Conservation (phyloP, 2,797 vertebrate genomes). For the Argentina silus region DNA sequence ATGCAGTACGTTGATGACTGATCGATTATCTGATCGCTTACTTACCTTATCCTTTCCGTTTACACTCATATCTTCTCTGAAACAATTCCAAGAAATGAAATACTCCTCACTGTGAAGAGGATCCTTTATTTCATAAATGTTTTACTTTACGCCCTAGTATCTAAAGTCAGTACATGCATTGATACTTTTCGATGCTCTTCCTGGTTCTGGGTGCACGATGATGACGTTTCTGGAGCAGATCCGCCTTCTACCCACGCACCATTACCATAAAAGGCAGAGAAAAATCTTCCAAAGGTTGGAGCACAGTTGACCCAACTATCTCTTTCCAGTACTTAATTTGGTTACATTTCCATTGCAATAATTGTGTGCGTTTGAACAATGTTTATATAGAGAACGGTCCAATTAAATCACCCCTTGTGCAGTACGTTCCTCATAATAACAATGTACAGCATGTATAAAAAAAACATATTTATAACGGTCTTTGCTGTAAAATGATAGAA, state of each 20-base stretch:
- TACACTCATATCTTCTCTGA: slow-evolving; percentile 59
- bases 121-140: slow-evolving; percentile 5
- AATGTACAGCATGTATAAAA: too few species aligned
- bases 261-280: slow-evolving; percentile 73
- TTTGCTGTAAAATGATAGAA: too few species aligned
- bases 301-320: not conserved
- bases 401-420: not conserved
- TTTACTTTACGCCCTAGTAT: not conserved
- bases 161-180: slow-evolving; percentile 33
- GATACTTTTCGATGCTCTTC: slow-evolving; percentile 53
- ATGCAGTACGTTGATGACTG: too few species aligned
- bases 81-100: not conserved
- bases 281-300: not conserved
- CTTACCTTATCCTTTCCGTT: slow-evolving; percentile 65
- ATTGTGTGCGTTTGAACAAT: not conserved
- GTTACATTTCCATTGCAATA: slow-evolving; percentile 42
- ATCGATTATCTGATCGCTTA: not conserved
- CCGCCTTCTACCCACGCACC: slow-evolving; percentile 46
- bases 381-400: not conserved
- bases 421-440: too few species aligned
- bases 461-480: too few species aligned
- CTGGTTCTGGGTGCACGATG: slow-evolving; percentile 58
- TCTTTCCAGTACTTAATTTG: slow-evolving; percentile 60
- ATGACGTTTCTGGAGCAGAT: slow-evolving; percentile 55
- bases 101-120: not conserved